Percentiles rank a stretch among this genome's conserved stretches.
Conservation (phyloP, 2,888 invertebrate species). For the Hypsopygia costalis region DNA sequence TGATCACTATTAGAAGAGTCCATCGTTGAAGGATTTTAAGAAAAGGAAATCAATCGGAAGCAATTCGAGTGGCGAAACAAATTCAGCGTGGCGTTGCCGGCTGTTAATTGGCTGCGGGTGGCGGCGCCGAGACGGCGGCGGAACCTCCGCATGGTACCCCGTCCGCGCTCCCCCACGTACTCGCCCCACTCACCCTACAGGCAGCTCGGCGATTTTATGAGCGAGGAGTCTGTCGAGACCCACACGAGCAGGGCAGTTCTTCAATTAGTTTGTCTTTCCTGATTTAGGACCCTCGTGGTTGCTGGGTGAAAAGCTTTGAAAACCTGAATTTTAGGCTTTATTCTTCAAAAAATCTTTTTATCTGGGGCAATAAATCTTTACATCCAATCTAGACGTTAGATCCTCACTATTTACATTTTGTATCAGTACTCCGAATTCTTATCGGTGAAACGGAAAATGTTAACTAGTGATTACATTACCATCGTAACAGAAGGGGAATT, state of each 20-base stretch:
- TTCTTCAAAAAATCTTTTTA: too few species aligned
- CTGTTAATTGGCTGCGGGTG: constrained; percentile 80
- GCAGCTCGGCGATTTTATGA: constrained; percentile 70
- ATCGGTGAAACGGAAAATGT: too few species aligned
- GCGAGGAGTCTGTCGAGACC: constrained; percentile 64
- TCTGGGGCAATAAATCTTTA: too few species aligned
- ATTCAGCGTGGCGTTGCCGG: constrained; percentile 71
- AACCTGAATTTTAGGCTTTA: too few species aligned
- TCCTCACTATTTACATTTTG: not conserved
- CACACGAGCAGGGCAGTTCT: constrained; percentile 59
- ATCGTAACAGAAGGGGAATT: constrained; percentile 21
- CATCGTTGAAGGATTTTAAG: constrained; percentile 41
- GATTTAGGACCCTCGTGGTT: constrained; percentile 38
- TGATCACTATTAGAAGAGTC: constrained; percentile 12
- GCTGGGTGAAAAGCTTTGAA: constrained; percentile 31
- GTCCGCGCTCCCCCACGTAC: constrained; percentile 41
- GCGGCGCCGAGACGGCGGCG: constrained; percentile 79
- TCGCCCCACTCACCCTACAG: constrained; percentile 55
- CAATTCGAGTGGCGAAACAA: constrained; percentile 72
- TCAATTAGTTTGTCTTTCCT: constrained; percentile 62
- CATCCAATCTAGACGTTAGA: too few species aligned
- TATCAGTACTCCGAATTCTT: too few species aligned
- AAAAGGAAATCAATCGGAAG: constrained; percentile 76
- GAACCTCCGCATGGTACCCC: constrained; percentile 77
- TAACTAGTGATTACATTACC: too few species aligned